Base-by-base conservation (phyloP, 2,888 invertebrate genomes). In the Crematogaster levior region DNA sequence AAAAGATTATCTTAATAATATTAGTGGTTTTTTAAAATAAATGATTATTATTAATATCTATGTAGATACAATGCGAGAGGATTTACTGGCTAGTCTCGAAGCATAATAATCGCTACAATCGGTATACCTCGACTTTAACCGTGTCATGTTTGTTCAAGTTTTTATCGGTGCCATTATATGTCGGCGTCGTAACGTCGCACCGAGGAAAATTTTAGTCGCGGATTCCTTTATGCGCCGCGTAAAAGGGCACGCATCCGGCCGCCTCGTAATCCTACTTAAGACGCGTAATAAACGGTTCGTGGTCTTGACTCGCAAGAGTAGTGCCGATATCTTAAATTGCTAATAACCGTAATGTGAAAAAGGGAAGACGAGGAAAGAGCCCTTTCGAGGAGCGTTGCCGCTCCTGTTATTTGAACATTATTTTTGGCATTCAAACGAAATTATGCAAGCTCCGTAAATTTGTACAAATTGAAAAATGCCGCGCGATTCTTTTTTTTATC, bases 111-210 rank as follows among this genome's bases (percentile, higher is more conserved):
- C 15, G n/a, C 30, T 18, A 56, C 18, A 10, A 65, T n/a, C 27
- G 9, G 30, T 46, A 30, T 73, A 46, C 10, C 15, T 43, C 30
- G 43, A 1, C 21, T 34, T 58, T 60, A 60, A 43, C 15, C 27
- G 3, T n/a, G 34, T 1, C 75, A 72, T 46, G 77, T 43, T 65
- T 58, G 70, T 86, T 82, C 43, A 82, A 61, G 58, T 80, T 87
- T 87, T 85, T 81, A 74, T 66, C 66, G 81, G 37, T 27, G 48
- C 30, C 24, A 43, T 46, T 79, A 51, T 12, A 10, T 30, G 27
- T 21, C 30, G 10, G 12, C 21, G 6, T 66, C 48, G 21, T 18
- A 21, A 24, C 12, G 27, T 15, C 15, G 56, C 40, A 12, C 21
- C 21, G 72, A 21, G 58, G 72, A 73, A 73, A 73, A 73, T 58